These are phyloP conservation scores for Episyrphus balteatus DNA, from an alignment of 1,140 invertebrate species.

Conservation along the genomic window DNA sequence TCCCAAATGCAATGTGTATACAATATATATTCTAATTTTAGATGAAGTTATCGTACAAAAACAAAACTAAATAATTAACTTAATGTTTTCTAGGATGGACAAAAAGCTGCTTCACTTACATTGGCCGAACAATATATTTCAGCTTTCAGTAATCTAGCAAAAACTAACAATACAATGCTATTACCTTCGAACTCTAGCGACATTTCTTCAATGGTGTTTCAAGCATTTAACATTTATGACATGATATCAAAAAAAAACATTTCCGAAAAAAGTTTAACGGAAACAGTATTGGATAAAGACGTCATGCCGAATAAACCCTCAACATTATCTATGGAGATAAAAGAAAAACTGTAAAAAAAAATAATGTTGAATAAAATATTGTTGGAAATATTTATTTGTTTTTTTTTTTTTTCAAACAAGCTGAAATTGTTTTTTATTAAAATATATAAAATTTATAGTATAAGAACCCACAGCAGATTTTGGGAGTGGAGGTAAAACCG, in stretches of 20 bases:
- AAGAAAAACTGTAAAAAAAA: constrained; percentile 24
- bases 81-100: constrained; percentile 48
- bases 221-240: constrained; percentile 48
- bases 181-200: constrained; percentile 84
- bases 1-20: too few species aligned
- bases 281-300: background rate
- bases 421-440: too few species aligned
- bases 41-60: too few species aligned
- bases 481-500: too few species aligned
- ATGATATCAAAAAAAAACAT: constrained; percentile 15
- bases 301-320: constrained; percentile 6
- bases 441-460: too few species aligned
- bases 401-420: too few species aligned
- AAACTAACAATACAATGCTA: constrained; percentile 89
- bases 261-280: background rate
- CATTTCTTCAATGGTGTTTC: constrained; percentile 69
- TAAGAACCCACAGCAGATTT: too few species aligned
- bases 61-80: background rate
- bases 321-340: constrained; percentile 18
- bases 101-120: constrained; percentile 80
- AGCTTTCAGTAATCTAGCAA: constrained; percentile 87
- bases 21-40: too few species aligned
- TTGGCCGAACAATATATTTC: constrained; percentile 91
- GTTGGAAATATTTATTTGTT: too few species aligned
- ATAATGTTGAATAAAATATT: constrained; percentile 21